phyloP scores from a whole-genome alignment of 2,888 invertebrate species.

The Chrysolina haemoptera region DNA sequence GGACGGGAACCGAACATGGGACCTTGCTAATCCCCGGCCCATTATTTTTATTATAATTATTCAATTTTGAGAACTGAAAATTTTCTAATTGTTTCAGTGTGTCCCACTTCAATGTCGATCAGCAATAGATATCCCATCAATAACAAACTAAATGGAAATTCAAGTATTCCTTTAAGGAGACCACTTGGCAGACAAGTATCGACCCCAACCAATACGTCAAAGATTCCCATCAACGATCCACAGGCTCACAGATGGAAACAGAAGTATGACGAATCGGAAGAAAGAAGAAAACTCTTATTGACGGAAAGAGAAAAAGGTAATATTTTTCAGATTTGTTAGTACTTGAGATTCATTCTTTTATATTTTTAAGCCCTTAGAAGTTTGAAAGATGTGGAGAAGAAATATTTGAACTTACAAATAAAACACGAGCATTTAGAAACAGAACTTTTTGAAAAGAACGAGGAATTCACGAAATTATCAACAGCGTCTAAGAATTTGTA shows the following conservation, averaged over 20 bases:
- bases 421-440: conserved; percentile 75
- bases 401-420: conserved; percentile 74
- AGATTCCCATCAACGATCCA: conserved; percentile 56
- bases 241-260: conserved; percentile 77
- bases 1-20: no score
- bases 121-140: conserved; percentile 51
- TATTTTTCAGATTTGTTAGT: background rate
- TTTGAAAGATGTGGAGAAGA: conserved; percentile 76
- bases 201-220: conserved; percentile 46
- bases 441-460: conserved; percentile 76
- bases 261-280: conserved; percentile 81
- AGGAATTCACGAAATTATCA: conserved; percentile 75
- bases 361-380: conserved; percentile 73
- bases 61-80: background rate
- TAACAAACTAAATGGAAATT: conserved; percentile 60
- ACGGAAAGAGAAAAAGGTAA: conserved; percentile 82
- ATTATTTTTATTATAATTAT: no score
- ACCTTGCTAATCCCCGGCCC: no score
- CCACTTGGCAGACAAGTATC: conserved; percentile 54
- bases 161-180: conserved; percentile 65
- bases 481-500: conserved; percentile 81
- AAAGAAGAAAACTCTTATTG: conserved; percentile 77
- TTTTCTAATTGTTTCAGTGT: conserved; percentile 25
- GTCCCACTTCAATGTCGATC: conserved; percentile 46
- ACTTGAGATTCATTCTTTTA: background rate